Conservation (phyloP, 2,888 invertebrate genomes). For the Troides oblongomaculatus region DNA sequence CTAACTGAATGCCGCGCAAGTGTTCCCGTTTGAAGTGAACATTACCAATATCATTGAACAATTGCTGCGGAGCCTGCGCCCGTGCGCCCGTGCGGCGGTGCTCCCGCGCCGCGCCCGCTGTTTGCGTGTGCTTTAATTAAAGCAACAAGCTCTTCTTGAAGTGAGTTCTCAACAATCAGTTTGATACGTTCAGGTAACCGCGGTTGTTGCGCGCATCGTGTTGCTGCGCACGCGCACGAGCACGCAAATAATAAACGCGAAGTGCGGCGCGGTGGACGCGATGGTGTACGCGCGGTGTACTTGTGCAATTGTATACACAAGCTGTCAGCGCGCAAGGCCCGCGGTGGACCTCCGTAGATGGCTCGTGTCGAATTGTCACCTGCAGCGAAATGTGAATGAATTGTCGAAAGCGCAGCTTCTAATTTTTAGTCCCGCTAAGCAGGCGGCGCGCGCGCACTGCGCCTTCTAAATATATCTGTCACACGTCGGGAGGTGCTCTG, state of each 20-base stretch:
- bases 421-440: slow-evolving; percentile 14
- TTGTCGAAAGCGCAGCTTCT: slow-evolving; percentile 5
- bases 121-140: no score
- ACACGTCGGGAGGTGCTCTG: slow-evolving; percentile 44
- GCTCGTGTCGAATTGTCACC: slow-evolving; percentile 54
- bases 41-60: background rate
- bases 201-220: background rate
- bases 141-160: no score
- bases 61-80: no score
- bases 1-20: slow-evolving; percentile 4
- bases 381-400: slow-evolving; percentile 27
- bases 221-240: slow-evolving; percentile 17
- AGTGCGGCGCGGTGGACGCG: background rate
- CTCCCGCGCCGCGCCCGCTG: no score
- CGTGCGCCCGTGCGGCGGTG: background rate
- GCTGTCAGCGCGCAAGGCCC: slow-evolving; percentile 45
- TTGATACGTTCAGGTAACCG: slow-evolving; percentile 11
- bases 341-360: slow-evolving; percentile 42
- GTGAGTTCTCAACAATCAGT: background rate
- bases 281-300: slow-evolving; percentile 7
- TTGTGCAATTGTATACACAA: slow-evolving; percentile 33
- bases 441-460: slow-evolving; percentile 30
- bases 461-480: slow-evolving; percentile 39
- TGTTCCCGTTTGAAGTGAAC: background rate
- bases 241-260: slow-evolving; percentile 18